Percentiles rank a stretch among this genome's conserved stretches.
These are phyloP conservation scores for Hoplias malabaricus DNA, from an alignment of 2,113 vertebrate genomes.

Conservation along the genomic window DNA sequence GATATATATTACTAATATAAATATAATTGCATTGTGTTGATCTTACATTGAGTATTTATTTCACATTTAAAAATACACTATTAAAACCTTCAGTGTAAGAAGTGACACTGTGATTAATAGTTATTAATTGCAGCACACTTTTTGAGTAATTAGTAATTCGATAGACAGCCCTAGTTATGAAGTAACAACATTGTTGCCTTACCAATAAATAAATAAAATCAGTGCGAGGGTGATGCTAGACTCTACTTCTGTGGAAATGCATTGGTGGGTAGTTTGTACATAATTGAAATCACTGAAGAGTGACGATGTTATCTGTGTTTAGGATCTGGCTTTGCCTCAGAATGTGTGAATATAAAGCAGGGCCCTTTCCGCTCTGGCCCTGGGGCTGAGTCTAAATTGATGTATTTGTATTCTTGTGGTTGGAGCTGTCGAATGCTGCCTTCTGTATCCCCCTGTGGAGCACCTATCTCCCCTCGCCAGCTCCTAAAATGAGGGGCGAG, in stretches of 20 bases:
- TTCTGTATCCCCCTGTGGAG: constrained; percentile 15
- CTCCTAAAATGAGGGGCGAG: background rate
- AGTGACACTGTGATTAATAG: too few relatives aligned
- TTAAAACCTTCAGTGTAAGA: too few relatives aligned
- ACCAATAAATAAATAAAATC: too few relatives aligned
- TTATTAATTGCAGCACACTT: too few relatives aligned
- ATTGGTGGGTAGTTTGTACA: background rate
- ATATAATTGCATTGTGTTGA: too few relatives aligned
- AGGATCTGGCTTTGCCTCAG: background rate
- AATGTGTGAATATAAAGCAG: constrained; percentile 15
- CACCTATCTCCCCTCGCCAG: constrained; percentile 16
- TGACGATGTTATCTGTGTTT: background rate
- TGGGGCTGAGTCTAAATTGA: background rate
- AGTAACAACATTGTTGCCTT: too few relatives aligned
- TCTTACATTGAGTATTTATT: too few relatives aligned
- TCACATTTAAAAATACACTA: too few relatives aligned
- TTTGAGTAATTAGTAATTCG: too few relatives aligned
- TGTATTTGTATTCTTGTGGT: constrained; percentile 21
- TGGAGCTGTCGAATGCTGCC: constrained; percentile 7
- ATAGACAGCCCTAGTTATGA: too few relatives aligned
- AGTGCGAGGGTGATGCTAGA: too few relatives aligned
- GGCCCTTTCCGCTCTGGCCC: background rate
- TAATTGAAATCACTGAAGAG: constrained; percentile 3
- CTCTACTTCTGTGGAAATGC: background rate
- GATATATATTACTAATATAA: too few relatives aligned